phyloP scores from a whole-genome alignment of 2,888 invertebrate genomes.

The Pachymerium ferrugineum region DNA sequence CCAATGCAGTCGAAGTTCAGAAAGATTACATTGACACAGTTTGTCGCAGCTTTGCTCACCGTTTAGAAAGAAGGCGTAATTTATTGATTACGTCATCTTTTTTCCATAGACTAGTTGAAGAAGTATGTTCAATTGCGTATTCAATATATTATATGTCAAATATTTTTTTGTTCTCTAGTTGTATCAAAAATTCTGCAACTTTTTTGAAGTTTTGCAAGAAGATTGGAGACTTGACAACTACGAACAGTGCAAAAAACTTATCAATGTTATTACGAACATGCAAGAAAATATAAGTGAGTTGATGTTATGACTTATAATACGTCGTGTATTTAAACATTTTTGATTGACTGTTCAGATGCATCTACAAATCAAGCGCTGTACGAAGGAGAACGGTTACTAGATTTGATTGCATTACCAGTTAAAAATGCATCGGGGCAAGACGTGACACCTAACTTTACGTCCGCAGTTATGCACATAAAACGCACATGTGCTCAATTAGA shows the following conservation, averaged over 20 bases:
- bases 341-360: background rate
- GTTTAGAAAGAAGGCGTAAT: conserved; percentile 66
- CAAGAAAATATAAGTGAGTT: conserved; percentile 19
- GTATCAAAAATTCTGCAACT: conserved; percentile 44
- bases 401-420: conserved; percentile 57
- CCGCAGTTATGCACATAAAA: conserved; percentile 65
- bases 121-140: conserved; percentile 49
- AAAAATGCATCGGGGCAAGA: conserved; percentile 68
- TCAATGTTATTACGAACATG: background rate
- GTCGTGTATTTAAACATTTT: background rate
- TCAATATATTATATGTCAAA: conserved; percentile 24
- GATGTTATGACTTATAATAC: background rate
- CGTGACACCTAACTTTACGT: conserved; percentile 59
- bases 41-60: conserved; percentile 67
- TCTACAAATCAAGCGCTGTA: background rate
- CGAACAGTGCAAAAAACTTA: background rate
- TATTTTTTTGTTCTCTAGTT: conserved; percentile 42
- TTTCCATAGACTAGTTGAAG: conserved; percentile 68
- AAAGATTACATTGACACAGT: conserved; percentile 77
- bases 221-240: background rate
- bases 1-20: conserved; percentile 63
- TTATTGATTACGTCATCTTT: conserved; percentile 67
- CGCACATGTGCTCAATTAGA: conserved; percentile 64
- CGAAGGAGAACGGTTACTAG: conserved; percentile 33
- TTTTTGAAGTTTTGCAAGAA: conserved; percentile 45